Conservation (phyloP, 2,888 invertebrate species). For the Ditylenchus weischeri region DNA sequence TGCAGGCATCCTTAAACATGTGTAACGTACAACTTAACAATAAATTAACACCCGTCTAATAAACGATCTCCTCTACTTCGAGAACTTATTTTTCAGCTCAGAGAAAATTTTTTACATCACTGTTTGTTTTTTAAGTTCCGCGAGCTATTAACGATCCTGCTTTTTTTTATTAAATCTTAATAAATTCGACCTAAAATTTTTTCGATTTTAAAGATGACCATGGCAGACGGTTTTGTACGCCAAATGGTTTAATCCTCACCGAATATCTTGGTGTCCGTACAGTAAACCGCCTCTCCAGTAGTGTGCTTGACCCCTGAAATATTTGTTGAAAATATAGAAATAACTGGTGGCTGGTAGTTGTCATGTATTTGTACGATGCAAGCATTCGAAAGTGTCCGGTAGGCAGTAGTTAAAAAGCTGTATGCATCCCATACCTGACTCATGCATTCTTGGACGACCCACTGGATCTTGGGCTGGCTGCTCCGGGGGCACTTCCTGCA, state of each 20-base stretch:
- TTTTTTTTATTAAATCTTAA: too few species aligned
- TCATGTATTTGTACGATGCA: too few species aligned
- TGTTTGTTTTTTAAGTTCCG: not conserved
- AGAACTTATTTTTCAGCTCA: not conserved
- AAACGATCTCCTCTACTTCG: not conserved
- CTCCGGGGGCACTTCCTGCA: conserved; percentile 44
- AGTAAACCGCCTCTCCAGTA: conserved; percentile 83
- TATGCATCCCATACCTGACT: too few species aligned
- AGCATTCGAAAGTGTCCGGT: too few species aligned
- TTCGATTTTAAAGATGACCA: too few species aligned
- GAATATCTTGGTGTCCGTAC: conserved; percentile 73
- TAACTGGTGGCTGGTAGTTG: too few species aligned
- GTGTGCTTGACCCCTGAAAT: conserved; percentile 84
- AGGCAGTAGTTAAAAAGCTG: too few species aligned
- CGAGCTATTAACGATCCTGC: too few species aligned
- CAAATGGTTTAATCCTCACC: conserved; percentile 18
- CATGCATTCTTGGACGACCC: conserved; percentile 76
- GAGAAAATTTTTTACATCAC: not conserved
- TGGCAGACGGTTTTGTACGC: too few species aligned
- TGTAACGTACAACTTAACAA: not conserved
- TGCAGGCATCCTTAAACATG: conserved; percentile 71
- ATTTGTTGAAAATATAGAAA: too few species aligned
- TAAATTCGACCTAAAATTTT: too few species aligned
- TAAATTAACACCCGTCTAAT: not conserved
- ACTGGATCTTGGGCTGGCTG: conserved; percentile 69